phyloP scores from a whole-genome alignment of 64 coral and sea anemone genomes.

The Hydrozoanthus tunicans region DNA sequence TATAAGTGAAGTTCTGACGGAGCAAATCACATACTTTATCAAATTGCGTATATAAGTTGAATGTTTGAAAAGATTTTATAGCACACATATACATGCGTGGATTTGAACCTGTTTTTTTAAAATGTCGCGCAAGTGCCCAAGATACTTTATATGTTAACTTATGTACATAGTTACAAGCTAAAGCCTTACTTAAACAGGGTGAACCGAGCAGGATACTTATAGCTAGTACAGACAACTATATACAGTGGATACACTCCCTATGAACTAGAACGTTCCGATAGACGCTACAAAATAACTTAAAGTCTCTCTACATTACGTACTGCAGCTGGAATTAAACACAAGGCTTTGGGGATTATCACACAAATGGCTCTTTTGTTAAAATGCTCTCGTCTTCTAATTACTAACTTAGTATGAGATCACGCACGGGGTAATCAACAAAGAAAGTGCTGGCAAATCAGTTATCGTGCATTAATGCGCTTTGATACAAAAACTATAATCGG shows the following conservation, averaged over 20 bases:
- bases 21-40: too few relatives aligned
- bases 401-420: background rate
- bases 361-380: background rate
- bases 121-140: too few relatives aligned
- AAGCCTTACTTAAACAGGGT: background rate
- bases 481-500: background rate
- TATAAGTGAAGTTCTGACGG: too few relatives aligned
- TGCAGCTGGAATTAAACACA: background rate
- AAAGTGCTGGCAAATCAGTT: background rate
- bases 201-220: background rate
- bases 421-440: background rate
- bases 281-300: background rate
- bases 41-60: too few relatives aligned
- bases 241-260: background rate
- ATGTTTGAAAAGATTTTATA: too few relatives aligned
- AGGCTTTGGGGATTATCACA: slow-evolving; percentile 18
- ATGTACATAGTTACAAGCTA: too few relatives aligned
- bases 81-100: too few relatives aligned
- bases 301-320: slow-evolving; percentile 3
- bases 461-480: background rate
- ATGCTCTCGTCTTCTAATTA: background rate
- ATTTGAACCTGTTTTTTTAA: too few relatives aligned
- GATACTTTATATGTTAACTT: too few relatives aligned
- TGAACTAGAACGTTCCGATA: background rate
- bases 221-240: background rate